Conservation (phyloP, 2,888 invertebrate genomes). For the Pyrocoelia pectoralis region DNA sequence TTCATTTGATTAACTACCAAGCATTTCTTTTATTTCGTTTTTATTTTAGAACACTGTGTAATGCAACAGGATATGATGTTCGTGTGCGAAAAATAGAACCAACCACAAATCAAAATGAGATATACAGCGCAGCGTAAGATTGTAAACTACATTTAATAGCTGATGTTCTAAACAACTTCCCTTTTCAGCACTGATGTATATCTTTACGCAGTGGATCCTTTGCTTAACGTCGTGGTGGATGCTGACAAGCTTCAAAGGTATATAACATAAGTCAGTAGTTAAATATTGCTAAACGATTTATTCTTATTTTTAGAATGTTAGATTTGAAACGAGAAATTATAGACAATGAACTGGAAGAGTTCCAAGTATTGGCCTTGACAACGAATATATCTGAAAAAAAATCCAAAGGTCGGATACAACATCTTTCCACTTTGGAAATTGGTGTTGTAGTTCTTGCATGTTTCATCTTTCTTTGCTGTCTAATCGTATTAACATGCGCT, state of each 20-base stretch:
- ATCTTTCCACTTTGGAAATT: conserved; percentile 77
- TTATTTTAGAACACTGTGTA: conserved; percentile 67
- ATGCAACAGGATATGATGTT: conserved; percentile 80
- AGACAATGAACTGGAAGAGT: conserved; percentile 70
- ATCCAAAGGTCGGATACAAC: conserved; percentile 41
- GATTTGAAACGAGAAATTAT: conserved; percentile 63
- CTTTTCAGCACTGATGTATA: conserved; percentile 82
- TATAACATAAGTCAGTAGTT: conserved; percentile 49
- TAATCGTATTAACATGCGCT: conserved; percentile 80
- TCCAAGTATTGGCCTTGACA: conserved; percentile 71
- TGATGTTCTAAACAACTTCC: not conserved
- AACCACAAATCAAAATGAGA: conserved; percentile 70
- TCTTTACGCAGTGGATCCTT: conserved; percentile 84
- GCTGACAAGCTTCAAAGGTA: conserved; percentile 82
- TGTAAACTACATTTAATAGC: conserved; percentile 45
- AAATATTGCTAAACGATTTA: not conserved
- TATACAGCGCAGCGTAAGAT: conserved; percentile 74
- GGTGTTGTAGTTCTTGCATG: conserved; percentile 83
- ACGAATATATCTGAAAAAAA: conserved; percentile 51
- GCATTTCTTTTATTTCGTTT: not conserved
- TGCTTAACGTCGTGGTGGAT: conserved; percentile 81
- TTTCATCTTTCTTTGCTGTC: conserved; percentile 81
- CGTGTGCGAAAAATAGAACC: conserved; percentile 81
- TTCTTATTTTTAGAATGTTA: conserved; percentile 57
- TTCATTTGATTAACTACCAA: not conserved